A percentile compares a stretch with the other conserved stretches of the same genome.
Evolutionary conservation across 2,888 invertebrate species (phyloP).

Genomic region (Stenchaetothrips biformis): DNA sequence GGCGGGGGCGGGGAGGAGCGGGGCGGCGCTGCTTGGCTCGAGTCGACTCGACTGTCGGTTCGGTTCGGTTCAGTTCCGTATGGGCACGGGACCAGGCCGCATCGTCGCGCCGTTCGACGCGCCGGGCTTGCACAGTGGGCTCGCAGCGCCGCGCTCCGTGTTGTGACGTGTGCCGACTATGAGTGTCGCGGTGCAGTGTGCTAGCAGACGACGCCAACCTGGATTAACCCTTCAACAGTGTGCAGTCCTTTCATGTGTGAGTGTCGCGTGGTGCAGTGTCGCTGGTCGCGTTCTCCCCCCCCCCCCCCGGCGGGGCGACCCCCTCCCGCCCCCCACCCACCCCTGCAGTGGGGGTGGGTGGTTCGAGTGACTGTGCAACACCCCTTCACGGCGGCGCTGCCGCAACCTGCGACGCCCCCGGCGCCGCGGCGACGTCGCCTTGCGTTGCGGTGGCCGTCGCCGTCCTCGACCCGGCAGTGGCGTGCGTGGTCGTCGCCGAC

Average conservation of each 20-base stretch:
- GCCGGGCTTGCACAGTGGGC: not conserved
- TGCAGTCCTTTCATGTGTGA: constrained; percentile 23
- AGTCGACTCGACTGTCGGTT: not conserved
- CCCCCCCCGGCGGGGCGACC: not conserved
- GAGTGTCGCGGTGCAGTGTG: not conserved
- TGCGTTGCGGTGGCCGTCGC: too few species aligned
- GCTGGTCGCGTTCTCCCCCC: not conserved
- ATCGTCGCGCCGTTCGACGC: not conserved
- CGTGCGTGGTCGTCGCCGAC: too few species aligned
- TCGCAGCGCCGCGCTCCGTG: not conserved
- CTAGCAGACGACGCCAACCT: not conserved
- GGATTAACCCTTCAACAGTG: constrained; percentile 4
- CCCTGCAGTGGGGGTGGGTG: too few species aligned
- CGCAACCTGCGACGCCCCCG: not conserved
- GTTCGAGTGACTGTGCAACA: too few species aligned
- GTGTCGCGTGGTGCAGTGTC: not conserved
- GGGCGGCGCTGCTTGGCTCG: not conserved
- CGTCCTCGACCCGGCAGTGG: too few species aligned
- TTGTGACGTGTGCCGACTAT: not conserved
- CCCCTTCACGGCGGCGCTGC: not conserved
- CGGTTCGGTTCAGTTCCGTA: constrained; percentile 8
- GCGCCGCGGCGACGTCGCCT: not conserved
- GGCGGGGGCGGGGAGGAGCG: not conserved
- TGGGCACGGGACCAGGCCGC: constrained; percentile 13
- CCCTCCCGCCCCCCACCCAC: not conserved